A percentile compares a stretch with the other conserved stretches of the same genome.
phyloP scores from a whole-genome alignment of 92 coral and sea anemone genomes.

The Paragorgia papillata region DNA sequence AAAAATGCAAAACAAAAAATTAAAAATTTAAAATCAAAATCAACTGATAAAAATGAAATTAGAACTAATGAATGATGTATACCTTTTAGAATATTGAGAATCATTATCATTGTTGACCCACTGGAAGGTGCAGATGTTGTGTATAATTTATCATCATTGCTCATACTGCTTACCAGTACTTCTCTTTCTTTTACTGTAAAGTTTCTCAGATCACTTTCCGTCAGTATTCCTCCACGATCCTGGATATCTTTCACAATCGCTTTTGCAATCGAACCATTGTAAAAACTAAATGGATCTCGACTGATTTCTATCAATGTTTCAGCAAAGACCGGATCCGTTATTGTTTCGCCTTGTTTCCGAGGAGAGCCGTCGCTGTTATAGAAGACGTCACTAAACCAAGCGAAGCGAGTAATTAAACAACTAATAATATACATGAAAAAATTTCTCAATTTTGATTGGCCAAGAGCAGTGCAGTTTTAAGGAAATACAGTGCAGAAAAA shows the following conservation, averaged over 20 bases:
- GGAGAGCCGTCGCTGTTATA: constrained; percentile 57
- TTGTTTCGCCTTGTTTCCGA: constrained; percentile 56
- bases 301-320: constrained; percentile 64
- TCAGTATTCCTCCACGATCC: constrained; percentile 68
- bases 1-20: too few relatives aligned
- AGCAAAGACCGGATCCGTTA: constrained; percentile 73
- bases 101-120: constrained; percentile 76
- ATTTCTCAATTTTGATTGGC: too few relatives aligned
- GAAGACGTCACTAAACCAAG: constrained; percentile 57
- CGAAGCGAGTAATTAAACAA: too few relatives aligned
- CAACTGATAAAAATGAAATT: too few relatives aligned
- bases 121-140: constrained; percentile 85
- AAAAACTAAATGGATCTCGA: constrained; percentile 72
- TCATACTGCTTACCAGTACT: constrained; percentile 48
- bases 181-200: constrained; percentile 59
- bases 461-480: too few relatives aligned
- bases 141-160: constrained; percentile 61
- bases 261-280: constrained; percentile 65
- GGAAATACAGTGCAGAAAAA: too few relatives aligned
- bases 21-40: too few relatives aligned
- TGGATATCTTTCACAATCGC: constrained; percentile 69
- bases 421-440: too few relatives aligned
- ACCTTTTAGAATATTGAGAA: constrained; percentile 87
- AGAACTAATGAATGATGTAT: too few relatives aligned
- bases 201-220: constrained; percentile 61